Base-by-base conservation (phyloP, 2,888 invertebrate genomes). In the Morpho achilles region DNA sequence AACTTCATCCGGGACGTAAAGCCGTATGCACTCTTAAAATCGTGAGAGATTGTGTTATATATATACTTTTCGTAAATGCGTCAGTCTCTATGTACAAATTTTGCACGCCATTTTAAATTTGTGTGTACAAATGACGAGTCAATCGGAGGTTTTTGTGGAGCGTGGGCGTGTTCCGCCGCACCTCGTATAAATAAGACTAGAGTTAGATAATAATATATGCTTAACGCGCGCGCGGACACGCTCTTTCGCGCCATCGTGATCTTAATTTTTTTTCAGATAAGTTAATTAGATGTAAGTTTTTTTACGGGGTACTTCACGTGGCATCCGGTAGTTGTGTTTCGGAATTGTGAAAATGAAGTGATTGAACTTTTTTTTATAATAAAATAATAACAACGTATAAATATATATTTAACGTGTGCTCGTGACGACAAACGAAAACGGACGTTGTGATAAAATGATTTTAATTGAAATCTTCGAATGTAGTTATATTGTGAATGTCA, bases 361-460 rank as follows among this genome's bases (percentile, higher is more conserved):
- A 45, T 48, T 44, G 39, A 49, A 58, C 52, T 41, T 51, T 43
- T 16, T 47, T 57, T 52, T 45, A 22, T 51, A 56, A 40, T 51
- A 50, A 41, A 16, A 50, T 22, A 50, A 44, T 51, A 51, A 22
- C 42, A 32, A 44, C 32, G 32, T 52, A 52, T 4, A 8, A 41
- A 50, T 42, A 44, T 32, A 10, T 57, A 62, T 57, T 54, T 32
- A 49, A 57, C 43, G 57, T 55, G 64, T 58, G 57, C 46, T 60
- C 55, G 59, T 57, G 50, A 8, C 41, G 58, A 56, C 44, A 48
- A 67, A 77, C 80, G 82, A 77, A 64, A 77, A 72, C 53, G 73
- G 82, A 82, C 82, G 80, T 81, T 82, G 76, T 73, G 70, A 74
- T 60, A 63, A 45, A 56, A 62, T 59, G 58, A 57, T 68, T 70